Base-by-base conservation (phyloP, 2,797 vertebrate species). In the Artibeus lituratus region DNA sequence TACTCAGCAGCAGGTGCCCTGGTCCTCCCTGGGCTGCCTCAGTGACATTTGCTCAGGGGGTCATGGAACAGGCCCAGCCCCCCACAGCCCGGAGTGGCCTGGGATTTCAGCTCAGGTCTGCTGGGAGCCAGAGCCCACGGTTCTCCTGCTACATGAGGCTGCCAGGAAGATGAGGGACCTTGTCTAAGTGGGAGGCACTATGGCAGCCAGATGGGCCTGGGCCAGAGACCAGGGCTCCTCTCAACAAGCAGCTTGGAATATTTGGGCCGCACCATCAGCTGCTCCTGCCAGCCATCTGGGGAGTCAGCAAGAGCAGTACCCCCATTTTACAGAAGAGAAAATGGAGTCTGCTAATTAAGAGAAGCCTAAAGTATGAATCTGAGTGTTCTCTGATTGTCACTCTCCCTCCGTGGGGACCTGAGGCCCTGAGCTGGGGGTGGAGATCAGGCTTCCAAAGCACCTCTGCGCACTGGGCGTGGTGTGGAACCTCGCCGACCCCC, bases 41-140 rank as follows among this genome's bases (percentile, higher is more conserved):
- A 15, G 29, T n/a, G 5, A 7, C 10, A 2, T 18, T 19, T 2
- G 51, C 49, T 29, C 62, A 21, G 83, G 72, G 86, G 93, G 59
- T 10, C 39, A 3, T 2, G 49, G 82, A 39, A 39, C 7, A 1
- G 14, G 39, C 65, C 62, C 0, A 3, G 2, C 0, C 0, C 18
- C 47, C 7, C 95, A 49, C 53, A 51, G 44, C 74, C 10, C 39
- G 26, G 47, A 19, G 35, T 0, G 44, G n/a, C 11, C 78, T 59
- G 44, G 47, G 74, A 21, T 37, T 7, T 15, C 76, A 65, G 39
- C 32, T 59, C 76, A 59, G 47, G 10, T n/a, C 37, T 12, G 7
- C 65, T 32, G 39, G 76, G 35, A 67, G 44, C 39, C 67, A 6
- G 15, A 69, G 51, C 7, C 37, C 22, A 15, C 0, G 0, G 1